phyloP scores from a whole-genome alignment of 2,888 invertebrate genomes.

The Pachycephus smyrnensis region DNA sequence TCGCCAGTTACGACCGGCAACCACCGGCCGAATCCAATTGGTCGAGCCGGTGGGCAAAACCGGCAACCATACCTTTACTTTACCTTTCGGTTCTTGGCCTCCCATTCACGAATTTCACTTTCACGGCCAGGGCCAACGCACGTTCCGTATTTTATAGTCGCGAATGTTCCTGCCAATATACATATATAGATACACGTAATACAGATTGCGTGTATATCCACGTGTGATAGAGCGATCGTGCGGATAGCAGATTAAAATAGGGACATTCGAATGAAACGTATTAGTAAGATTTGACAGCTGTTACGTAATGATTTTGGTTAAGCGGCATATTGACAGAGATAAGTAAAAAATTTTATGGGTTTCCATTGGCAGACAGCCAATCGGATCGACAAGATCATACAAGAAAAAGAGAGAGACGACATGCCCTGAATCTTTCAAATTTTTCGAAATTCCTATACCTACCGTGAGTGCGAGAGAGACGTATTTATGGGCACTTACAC shows the following conservation, averaged over 20 bases:
- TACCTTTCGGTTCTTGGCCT: conserved; percentile 30
- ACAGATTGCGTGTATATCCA: background rate
- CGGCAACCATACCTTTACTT: conserved; percentile 33
- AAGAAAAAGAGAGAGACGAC: background rate
- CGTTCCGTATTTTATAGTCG: conserved; percentile 22
- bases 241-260: background rate
- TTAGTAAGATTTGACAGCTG: background rate
- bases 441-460: background rate
- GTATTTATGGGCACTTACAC: background rate
- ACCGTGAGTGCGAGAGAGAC: background rate
- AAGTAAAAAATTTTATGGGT: background rate
- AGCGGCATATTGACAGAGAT: background rate
- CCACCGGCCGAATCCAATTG: background rate
- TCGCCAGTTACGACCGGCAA: background rate
- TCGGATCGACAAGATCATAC: background rate
- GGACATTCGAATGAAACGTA: background rate
- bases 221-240: background rate
- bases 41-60: conserved; percentile 4
- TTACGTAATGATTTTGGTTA: background rate
- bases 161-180: background rate
- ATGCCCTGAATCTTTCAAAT: background rate
- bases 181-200: background rate
- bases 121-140: conserved; percentile 55
- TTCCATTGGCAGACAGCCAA: background rate
- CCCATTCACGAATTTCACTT: conserved; percentile 58